phyloP scores from a whole-genome alignment of 2,113 vertebrate species.

The Varanus salvator region DNA sequence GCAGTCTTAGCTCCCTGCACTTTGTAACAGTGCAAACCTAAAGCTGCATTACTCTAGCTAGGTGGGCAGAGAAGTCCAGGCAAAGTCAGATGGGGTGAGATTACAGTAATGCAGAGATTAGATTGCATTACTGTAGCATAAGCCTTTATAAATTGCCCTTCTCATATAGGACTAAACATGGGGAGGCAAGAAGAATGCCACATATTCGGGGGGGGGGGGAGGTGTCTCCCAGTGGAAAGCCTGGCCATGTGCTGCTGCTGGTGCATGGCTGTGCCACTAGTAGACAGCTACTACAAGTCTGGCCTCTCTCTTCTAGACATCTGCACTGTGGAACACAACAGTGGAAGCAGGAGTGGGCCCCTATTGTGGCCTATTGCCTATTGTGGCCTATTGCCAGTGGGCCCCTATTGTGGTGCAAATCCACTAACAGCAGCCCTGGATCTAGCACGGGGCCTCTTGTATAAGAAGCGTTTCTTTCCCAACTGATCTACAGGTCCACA shows the following conservation, averaged over 20 bases:
- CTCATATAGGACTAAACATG: neutral
- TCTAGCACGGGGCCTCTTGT: neutral
- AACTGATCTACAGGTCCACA: neutral
- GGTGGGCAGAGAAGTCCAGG: neutral
- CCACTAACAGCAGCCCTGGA: no score
- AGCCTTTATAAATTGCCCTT: neutral
- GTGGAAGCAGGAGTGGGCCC: no score
- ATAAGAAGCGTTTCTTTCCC: neutral
- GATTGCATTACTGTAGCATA: neutral
- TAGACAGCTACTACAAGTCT: neutral
- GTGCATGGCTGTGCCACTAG: neutral
- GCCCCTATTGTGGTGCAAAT: no score
- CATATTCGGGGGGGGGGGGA: neutral
- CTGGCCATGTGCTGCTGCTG: neutral
- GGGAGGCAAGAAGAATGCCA: neutral
- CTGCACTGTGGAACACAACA: no score
- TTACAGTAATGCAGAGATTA: neutral
- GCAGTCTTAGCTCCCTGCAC: neutral
- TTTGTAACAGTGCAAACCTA: neutral
- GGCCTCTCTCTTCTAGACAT: neutral
- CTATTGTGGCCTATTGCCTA: no score
- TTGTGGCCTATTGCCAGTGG: no score
- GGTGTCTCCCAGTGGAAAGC: neutral
- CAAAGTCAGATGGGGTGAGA: neutral
- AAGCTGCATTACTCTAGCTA: no score